These are phyloP conservation scores for Acanthochromis polyacanthus DNA, from an alignment of 2,113 vertebrate species.

Conservation along the genomic window DNA sequence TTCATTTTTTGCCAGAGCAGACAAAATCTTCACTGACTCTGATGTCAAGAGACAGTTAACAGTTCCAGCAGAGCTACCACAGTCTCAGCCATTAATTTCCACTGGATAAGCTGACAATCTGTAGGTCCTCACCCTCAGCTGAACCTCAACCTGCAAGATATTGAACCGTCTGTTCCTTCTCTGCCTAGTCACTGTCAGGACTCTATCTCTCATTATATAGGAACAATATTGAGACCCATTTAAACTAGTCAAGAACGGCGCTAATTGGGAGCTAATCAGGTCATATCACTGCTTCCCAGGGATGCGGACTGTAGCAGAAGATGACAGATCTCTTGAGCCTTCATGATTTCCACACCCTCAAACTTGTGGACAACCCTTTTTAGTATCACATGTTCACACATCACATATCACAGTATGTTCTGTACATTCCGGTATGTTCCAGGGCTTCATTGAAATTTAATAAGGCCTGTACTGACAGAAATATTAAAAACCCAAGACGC, in stretches of 20 bases:
- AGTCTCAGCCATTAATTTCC: constrained; percentile 37
- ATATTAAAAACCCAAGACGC: constrained; percentile 10
- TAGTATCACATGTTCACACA: not conserved
- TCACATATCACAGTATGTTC: not conserved
- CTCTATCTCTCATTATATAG: constrained; percentile 3
- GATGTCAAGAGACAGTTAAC: constrained; percentile 32
- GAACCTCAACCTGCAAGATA: constrained; percentile 12
- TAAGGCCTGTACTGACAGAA: not conserved
- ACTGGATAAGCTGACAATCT: constrained; percentile 5
- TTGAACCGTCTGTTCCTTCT: constrained; percentile 4
- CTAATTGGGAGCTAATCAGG: constrained; percentile 28
- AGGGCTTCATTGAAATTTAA: not conserved
- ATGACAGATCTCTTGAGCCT: not conserved
- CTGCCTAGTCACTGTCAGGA: not conserved
- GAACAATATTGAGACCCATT: constrained; percentile 2
- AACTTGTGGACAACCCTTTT: not conserved
- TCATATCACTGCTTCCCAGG: constrained; percentile 8
- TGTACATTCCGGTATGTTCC: not conserved
- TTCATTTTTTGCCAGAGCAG: not conserved
- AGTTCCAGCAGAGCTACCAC: constrained; percentile 21
- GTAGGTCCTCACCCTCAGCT: constrained; percentile 22
- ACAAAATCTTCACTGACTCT: constrained; percentile 13
- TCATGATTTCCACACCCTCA: not conserved
- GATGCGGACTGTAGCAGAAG: constrained; percentile 1
- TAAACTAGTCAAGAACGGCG: constrained; percentile 11